Evolutionary conservation across 2,113 vertebrate species (phyloP), one percentile per base, ranked within the genome.

Genomic region (Macrotus californicus): DNA sequence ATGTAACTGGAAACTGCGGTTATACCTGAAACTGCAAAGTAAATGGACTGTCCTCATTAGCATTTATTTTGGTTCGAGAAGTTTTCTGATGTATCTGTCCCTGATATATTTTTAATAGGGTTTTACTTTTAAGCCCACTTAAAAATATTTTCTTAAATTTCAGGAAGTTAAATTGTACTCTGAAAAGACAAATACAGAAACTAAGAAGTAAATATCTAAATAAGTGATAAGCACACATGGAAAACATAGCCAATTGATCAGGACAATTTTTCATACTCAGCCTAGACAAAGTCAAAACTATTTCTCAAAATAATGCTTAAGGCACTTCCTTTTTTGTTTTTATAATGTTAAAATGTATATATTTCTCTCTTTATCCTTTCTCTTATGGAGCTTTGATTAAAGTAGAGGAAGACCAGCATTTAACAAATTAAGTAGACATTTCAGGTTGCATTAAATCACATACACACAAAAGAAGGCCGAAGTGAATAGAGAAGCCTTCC

Each of bases 61-160:
- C 70, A 85, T 76, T 90, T 93, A 77, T 94, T 96, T 96, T 70
- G 11, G 4, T 59, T 64, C 31, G 7, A 92, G 36, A 85, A 36
- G 1, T 66, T 92, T 96, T 93, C 66, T 96, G 41, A 89, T 88
- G 11, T 18, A 48, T 41, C 7, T 88, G 31, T 22, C 43, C 22
- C 36, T 83, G 46, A 39, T 82, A 56, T 12, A 87, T 31, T 50
- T 76, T 15, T 54, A 64, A 95, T 95, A 95, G 3, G 84, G n/a
- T 9, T 56, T 92, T 85, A 31, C n/a, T 36, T 64, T 91, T 41
- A 77, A 85, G n/a, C 39, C 31, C 56, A 94, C 12, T 50, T 86
- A 69, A 87, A 95, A 89, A 72, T 69, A 72, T 39, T 14, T 64
- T 91, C 12, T 39, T 41, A 93, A 84, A 56, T 72, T 56, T 52